Percentiles rank a stretch among this genome's conserved stretches.
Conservation (phyloP, 2,113 vertebrate genomes). For the Pampusana beccarii region DNA sequence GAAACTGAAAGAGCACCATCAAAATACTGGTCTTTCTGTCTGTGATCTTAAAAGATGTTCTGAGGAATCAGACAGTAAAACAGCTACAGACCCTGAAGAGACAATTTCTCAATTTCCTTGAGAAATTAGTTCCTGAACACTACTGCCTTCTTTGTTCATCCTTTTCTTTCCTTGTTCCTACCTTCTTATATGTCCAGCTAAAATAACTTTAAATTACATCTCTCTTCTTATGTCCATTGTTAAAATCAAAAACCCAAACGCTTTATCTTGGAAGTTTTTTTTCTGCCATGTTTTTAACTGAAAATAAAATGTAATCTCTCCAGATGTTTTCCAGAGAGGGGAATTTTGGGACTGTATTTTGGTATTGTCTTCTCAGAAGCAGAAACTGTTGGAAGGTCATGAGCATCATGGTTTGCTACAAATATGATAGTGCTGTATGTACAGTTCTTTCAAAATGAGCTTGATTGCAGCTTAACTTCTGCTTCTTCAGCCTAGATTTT, state of each 20-base stretch:
- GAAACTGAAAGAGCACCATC: not conserved
- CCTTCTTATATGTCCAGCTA: not conserved
- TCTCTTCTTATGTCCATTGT: not conserved
- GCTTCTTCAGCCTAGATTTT: not conserved
- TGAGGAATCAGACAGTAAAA: not conserved
- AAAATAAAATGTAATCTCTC: not conserved
- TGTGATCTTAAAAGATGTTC: not conserved
- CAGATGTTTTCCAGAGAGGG: not conserved
- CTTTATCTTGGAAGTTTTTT: not conserved
- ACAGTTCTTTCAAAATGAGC: not conserved
- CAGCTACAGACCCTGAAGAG: not conserved
- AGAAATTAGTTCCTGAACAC: not conserved
- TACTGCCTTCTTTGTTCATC: not conserved
- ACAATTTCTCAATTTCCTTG: not conserved
- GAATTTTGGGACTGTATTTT: not conserved
- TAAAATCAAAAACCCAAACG: not conserved
- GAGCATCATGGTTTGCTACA: not conserved
- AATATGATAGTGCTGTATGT: not conserved
- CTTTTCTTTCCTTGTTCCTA: not conserved
- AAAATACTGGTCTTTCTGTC: not conserved
- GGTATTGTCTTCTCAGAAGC: not conserved
- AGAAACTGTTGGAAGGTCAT: not conserved
- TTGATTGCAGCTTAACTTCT: not conserved
- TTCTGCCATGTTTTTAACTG: not conserved
- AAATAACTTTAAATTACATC: not conserved